phyloP scores from a whole-genome alignment of 2,888 invertebrate genomes.

The Eilema griseolum region DNA sequence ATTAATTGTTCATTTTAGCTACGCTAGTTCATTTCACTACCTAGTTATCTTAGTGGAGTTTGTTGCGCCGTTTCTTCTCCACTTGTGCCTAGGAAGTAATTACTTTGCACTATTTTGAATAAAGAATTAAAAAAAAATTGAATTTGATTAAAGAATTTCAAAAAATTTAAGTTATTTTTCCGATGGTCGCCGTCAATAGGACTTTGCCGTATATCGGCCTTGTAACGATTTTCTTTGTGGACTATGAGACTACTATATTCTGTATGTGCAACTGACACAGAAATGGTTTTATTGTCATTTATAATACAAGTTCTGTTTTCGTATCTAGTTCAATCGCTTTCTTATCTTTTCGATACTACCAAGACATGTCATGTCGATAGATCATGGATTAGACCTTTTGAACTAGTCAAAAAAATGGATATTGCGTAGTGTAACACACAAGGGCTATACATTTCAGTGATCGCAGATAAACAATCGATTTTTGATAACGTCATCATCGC shows the following conservation, averaged over 20 bases:
- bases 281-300: slow-evolving; percentile 27
- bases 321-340: slow-evolving; percentile 17
- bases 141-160: too few relatives aligned
- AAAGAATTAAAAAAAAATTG: too few relatives aligned
- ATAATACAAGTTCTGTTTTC: slow-evolving; percentile 18
- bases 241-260: slow-evolving; percentile 48
- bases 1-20: background rate
- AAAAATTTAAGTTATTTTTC: too few relatives aligned
- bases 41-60: too few relatives aligned
- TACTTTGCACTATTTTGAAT: too few relatives aligned
- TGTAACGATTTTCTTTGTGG: slow-evolving; percentile 53
- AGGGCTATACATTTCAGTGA: slow-evolving; percentile 20
- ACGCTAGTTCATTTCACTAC: background rate
- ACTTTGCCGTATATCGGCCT: slow-evolving; percentile 39
- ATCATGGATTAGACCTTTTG: background rate
- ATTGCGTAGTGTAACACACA: slow-evolving; percentile 36
- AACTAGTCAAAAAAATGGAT: background rate
- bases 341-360: slow-evolving; percentile 9
- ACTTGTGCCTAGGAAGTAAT: too few relatives aligned
- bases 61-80: too few relatives aligned
- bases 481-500: slow-evolving; percentile 27
- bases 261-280: slow-evolving; percentile 25
- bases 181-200: slow-evolving; percentile 27
- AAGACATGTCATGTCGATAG: background rate
- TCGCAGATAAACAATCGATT: slow-evolving; percentile 35